phyloP scores from a whole-genome alignment of 1,140 invertebrate genomes.

The Yoshiicerus persimilis region DNA sequence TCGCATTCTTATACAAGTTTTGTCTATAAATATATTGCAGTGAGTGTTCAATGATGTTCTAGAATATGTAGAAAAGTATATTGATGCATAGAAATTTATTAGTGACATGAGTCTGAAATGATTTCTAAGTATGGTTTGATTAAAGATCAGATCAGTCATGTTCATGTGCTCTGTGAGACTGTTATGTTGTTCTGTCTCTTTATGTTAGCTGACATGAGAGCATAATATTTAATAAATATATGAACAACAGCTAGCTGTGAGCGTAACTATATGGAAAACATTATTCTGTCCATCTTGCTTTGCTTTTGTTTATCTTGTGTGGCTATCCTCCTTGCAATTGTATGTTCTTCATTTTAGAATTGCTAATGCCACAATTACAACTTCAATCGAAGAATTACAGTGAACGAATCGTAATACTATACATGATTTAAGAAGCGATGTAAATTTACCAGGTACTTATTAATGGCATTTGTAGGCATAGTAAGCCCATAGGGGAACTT shows the following conservation, averaged over 20 bases:
- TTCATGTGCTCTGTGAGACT: background rate
- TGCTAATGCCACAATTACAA: background rate
- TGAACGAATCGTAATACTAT: too few species aligned
- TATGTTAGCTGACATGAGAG: background rate
- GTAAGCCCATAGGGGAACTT: too few species aligned
- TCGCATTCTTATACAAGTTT: too few species aligned
- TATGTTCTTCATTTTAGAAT: background rate
- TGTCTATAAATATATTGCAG: background rate
- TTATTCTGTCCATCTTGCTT: background rate
- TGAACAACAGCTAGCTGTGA: background rate
- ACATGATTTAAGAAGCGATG: background rate
- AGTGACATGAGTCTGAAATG: background rate
- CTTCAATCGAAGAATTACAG: background rate
- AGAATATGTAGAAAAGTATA: too few species aligned
- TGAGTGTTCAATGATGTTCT: background rate
- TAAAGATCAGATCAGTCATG: background rate
- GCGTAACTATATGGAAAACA: background rate
- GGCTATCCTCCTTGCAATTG: background rate
- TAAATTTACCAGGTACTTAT: background rate
- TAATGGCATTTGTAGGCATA: background rate
- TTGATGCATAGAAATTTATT: background rate
- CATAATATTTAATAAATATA: background rate
- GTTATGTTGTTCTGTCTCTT: background rate
- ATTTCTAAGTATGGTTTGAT: background rate
- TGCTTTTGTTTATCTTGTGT: background rate